Percentiles rank a stretch among this genome's conserved stretches.
These are phyloP conservation scores for Bombus pascuorum DNA, from an alignment of 1,140 invertebrate genomes.

Conservation along the genomic window DNA sequence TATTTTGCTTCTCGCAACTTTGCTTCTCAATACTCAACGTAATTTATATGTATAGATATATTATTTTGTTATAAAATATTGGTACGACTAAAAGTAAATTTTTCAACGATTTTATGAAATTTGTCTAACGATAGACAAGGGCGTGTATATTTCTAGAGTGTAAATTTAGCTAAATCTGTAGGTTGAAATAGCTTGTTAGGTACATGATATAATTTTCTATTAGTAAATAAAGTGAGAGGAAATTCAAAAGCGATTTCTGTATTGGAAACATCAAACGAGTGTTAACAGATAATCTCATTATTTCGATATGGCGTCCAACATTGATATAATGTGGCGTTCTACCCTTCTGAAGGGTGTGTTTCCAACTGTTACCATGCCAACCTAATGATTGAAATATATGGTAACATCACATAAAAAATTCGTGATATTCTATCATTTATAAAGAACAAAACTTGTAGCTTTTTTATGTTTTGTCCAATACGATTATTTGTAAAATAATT, in stretches of 20 bases:
- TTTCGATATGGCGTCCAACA: constrained; percentile 23
- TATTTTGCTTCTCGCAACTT: too few relatives aligned
- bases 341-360: neutral
- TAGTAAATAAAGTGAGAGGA: neutral
- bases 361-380: constrained; percentile 27
- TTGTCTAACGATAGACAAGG: too few relatives aligned
- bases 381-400: constrained; percentile 1
- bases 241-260: neutral
- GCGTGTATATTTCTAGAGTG: neutral
- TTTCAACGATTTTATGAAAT: neutral
- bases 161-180: neutral
- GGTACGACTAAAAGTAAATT: neutral
- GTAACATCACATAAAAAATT: neutral
- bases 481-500: neutral
- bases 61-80: neutral
- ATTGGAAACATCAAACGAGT: neutral
- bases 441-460: neutral
- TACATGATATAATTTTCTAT: neutral
- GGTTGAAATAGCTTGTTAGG: neutral
- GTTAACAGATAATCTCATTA: neutral
- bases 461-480: neutral
- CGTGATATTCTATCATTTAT: neutral
- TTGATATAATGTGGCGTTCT: neutral
- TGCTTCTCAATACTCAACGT: too few relatives aligned
- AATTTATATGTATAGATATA: neutral